Base-by-base conservation (phyloP, 37 sponge, comb jelly and placozoan species). In the Geodia barretti region DNA sequence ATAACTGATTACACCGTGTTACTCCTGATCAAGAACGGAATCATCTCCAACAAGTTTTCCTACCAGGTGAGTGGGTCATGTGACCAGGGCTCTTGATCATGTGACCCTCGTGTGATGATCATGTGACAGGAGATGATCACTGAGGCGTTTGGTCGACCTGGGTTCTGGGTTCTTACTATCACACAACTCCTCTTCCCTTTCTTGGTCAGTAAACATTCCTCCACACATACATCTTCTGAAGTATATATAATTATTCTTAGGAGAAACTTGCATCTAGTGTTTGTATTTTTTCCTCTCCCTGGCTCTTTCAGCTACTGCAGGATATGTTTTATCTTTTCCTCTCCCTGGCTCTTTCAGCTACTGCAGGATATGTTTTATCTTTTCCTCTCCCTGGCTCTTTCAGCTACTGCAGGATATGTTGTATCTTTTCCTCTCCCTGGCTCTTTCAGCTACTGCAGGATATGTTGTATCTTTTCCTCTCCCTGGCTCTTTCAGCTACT, bases 321-420 rank as follows among this genome's bases (percentile, higher is more conserved):
- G 9, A 23, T 24, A n/a, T n/a, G n/a, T n/a, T n/a, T n/a, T 85
- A 64, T 73, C 80, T 73, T 73, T 73, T 79, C 72, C 74, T 86
- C 79, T 79, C 74, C 61, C 80, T 65, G 69, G 41, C 80, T 75
- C 77, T 68, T 68, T 71, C 63, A 74, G 79, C 68, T 62, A 37
- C 86, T 71, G 23, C 39, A 37, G 17, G 9, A 23, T 24, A n/a
- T n/a, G n/a, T n/a, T n/a, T n/a, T n/a, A n/a, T n/a, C n/a, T n/a
- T 47, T 68, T 36, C 64, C 59, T 74, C 62, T 74, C 38, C 76
- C 41, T 60, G 24, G n/a, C 61, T 71, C 68, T 24, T 39, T 38
- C 81, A 90, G 91, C 91, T 8, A 91, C 85, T 87, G 66, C 81
- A 1, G 87, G 79, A 41, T 91, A 91, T 41, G 35, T 82, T 1